Base-by-base conservation (phyloP, 2,888 invertebrate genomes). In the Zygothrica quintamaculata region DNA sequence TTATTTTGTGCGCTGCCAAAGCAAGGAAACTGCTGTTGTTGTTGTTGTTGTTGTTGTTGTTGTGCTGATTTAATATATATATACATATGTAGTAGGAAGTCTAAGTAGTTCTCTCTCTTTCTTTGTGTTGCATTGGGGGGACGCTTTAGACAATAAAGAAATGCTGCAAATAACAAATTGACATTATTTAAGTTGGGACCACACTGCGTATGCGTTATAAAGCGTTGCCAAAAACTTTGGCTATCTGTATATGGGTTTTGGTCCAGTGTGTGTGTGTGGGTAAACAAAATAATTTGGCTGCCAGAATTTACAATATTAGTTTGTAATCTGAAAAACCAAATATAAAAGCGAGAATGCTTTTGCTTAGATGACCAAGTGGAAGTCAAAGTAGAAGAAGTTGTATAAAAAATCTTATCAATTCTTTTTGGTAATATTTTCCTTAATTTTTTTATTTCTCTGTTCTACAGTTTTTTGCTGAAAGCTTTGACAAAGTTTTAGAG, bases 221-320 rank as follows among this genome's bases (percentile, higher is more conserved):
- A 70, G 52, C 47, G 37, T 62, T n/a, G 74, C 53, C 58, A 43
- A 52, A 40, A 52, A 51, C 33, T 52, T 47, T 40, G 48, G 44
- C 52, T 47, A 46, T 36, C 33, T 1, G 39, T 42, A 57, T 44
- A 51, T 72, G 29, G n/a, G 36, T 55, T 51, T 58, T 62, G 64
- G 62, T 47, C 64, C 43, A 52, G 58, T 44, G 12, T n/a, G n/a
- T n/a, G n/a, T n/a, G n/a, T n/a, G 31, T 33, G 55, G 47, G 78
- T 80, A 80, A 80, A 80, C 79, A 80, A 77, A 80, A 77, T 70
- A 87, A 70, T 80, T 86, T 67, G 64, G 65, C 51, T 39, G 12
- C 67, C 47, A 53, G 69, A 86, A 79, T 86, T 79, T 86, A 69
- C 59, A 86, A 76, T 84, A 72, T 84, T 72, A 86, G 74, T 65